Percentiles rank a stretch among this genome's conserved stretches.
These are phyloP conservation scores for rat (Rattus norvegicus) DNA, from an alignment of 2,113 vertebrate species.

Conservation along the genomic window GRCr8 NC_086027.1:110868501-110869000, in stretches of 20 bases:
- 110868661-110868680: not conserved
- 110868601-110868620: not conserved
- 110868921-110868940: slow-evolving; percentile 60
- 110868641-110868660: not conserved
- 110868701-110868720: not conserved
- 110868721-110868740: not conserved
- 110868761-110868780: slow-evolving; percentile 1
- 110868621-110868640: not conserved
- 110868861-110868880: not conserved
- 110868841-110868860: slow-evolving; percentile 19
- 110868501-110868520: not conserved
- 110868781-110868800: slow-evolving; percentile 12
- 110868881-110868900: not conserved
- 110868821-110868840: not conserved
- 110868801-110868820: slow-evolving; percentile 33
- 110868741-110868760: not conserved
- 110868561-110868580: not conserved
- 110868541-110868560: not conserved
- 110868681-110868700: not conserved
- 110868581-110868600: not conserved
- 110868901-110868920: slow-evolving; percentile 9
- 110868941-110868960: slow-evolving; percentile 41
- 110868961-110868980: not conserved
- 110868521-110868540: not conserved
- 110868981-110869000: not conserved